Percentiles rank a stretch among this genome's conserved stretches.
These are phyloP conservation scores for Passer montanus DNA, from an alignment of 2,113 vertebrate genomes.

Conservation along the genomic window DNA sequence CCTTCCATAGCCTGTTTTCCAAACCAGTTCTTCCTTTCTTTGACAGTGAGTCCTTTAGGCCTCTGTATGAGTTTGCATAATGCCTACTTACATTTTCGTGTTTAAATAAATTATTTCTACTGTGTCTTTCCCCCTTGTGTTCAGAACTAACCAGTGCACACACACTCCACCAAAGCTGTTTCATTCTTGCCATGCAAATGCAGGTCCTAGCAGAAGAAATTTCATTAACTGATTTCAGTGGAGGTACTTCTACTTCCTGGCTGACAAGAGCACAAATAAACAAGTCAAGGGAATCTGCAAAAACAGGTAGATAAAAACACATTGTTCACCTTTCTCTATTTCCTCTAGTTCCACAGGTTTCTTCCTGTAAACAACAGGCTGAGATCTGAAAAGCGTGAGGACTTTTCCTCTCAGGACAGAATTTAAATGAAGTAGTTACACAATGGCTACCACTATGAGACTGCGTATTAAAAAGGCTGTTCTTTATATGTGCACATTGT, in stretches of 20 bases:
- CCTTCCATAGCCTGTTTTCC: neutral
- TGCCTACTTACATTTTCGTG: neutral
- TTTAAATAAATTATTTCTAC: neutral
- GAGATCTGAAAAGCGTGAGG: neutral
- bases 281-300: neutral
- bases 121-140: neutral
- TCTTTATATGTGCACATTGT: neutral
- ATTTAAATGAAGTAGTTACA: neutral
- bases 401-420: neutral
- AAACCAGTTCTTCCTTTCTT: neutral
- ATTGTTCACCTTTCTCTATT: neutral
- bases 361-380: neutral
- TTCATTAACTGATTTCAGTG: neutral
- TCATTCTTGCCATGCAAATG: neutral
- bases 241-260: neutral
- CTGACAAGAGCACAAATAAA: neutral
- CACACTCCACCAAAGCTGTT: neutral
- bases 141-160: neutral
- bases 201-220: neutral
- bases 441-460: neutral
- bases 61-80: neutral
- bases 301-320: neutral
- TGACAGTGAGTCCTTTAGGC: neutral
- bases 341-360: neutral
- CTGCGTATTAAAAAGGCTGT: neutral